phyloP scores from a whole-genome alignment of 2,797 vertebrate genomes.

The Discoglossus pictus region DNA sequence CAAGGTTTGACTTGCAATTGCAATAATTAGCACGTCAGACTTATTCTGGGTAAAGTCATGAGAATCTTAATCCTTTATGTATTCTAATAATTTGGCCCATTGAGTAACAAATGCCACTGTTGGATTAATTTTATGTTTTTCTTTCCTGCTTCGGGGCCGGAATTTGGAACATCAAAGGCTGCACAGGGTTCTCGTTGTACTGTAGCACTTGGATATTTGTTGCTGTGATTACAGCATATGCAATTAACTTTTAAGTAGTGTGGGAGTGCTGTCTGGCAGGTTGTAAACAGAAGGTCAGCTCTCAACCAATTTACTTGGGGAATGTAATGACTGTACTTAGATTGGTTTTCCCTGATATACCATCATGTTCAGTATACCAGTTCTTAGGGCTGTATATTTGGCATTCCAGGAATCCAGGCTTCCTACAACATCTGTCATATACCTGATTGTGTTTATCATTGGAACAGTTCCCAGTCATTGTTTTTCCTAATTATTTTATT shows the following conservation, averaged over 20 bases:
- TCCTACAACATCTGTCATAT: no score
- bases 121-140: constrained; percentile 54
- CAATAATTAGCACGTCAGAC: constrained; percentile 21
- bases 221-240: constrained; percentile 51
- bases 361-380: no score
- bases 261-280: constrained; percentile 58
- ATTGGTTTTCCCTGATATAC: background rate
- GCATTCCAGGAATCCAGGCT: background rate
- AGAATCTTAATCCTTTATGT: constrained; percentile 1
- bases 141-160: constrained; percentile 47
- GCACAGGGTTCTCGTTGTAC: constrained; percentile 31
- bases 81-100: background rate
- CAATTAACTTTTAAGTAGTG: constrained; percentile 51
- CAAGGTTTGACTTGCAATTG: background rate
- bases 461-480: no score
- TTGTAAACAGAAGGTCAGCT: constrained; percentile 52
- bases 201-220: constrained; percentile 48
- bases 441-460: no score
- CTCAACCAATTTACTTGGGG: background rate
- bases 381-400: constrained; percentile 1
- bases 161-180: constrained; percentile 52
- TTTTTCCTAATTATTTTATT: no score
- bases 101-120: constrained; percentile 36
- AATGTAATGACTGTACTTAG: background rate
- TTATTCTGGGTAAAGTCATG: background rate